These are phyloP conservation scores for Erynnis tages DNA, from an alignment of 2,888 invertebrate genomes.

Conservation along the genomic window DNA sequence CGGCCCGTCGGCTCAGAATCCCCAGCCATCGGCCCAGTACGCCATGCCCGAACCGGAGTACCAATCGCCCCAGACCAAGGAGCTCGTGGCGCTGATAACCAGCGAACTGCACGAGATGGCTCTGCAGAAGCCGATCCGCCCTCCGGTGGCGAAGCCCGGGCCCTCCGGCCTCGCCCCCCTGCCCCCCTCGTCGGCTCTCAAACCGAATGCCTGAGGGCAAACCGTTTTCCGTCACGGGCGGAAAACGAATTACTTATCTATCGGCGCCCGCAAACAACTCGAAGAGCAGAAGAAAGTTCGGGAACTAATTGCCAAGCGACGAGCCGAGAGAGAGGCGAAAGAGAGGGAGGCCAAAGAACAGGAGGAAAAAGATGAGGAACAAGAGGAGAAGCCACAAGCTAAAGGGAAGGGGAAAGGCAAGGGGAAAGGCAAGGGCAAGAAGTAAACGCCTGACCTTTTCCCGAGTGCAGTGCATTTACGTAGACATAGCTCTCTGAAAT, in stretches of 20 bases:
- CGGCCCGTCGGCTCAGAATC: neutral
- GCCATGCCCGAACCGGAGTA: neutral
- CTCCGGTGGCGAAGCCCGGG: neutral
- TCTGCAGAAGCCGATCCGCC: neutral
- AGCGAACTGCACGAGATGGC: conserved; percentile 1
- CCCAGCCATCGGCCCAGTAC: neutral
- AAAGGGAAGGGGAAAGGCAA: conserved; percentile 1
- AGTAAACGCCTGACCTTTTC: neutral
- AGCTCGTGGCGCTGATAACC: conserved; percentile 8
- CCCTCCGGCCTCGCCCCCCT: conserved; percentile 1
- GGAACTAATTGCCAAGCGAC: neutral
- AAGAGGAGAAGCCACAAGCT: neutral
- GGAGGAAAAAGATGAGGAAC: neutral
- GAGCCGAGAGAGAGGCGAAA: neutral
- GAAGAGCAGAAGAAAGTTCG: neutral
- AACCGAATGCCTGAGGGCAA: conserved; percentile 24
- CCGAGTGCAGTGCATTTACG: neutral
- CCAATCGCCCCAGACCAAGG: neutral
- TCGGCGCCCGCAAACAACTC: neutral
- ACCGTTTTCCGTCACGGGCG: conserved; percentile 23
- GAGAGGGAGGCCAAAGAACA: neutral
- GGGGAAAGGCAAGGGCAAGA: conserved; percentile 4
- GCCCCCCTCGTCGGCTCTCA: conserved; percentile 14
- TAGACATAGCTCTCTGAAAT: neutral
- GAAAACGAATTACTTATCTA: conserved; percentile 18